Percentiles rank a stretch among this genome's conserved stretches.
phyloP scores from a whole-genome alignment of 2,888 invertebrate species.

The Liopterus haemorrhoidalis region DNA sequence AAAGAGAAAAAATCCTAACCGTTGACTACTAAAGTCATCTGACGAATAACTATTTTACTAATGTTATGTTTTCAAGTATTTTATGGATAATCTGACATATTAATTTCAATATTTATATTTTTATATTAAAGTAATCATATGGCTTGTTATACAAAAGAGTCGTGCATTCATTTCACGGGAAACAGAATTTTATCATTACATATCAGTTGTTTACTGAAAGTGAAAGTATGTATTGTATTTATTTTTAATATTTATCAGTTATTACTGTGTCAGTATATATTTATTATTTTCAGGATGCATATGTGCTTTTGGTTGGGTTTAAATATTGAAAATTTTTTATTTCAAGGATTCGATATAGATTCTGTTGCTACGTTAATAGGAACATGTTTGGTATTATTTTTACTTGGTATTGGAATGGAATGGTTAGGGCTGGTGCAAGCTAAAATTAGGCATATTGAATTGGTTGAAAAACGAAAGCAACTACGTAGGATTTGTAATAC shows the following conservation, averaged over 20 bases:
- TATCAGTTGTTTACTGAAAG: not conserved
- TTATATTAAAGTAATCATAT: too few species aligned
- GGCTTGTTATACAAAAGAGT: too few species aligned
- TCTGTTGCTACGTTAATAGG: conserved; percentile 51
- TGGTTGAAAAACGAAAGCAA: conserved; percentile 41
- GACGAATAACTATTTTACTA: conserved; percentile 8
- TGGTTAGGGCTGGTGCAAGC: conserved; percentile 49
- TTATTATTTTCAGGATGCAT: conserved; percentile 47
- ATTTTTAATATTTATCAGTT: too few species aligned
- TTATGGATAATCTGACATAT: not conserved
- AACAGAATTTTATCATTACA: not conserved
- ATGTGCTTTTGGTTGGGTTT: conserved; percentile 64
- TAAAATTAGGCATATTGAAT: conserved; percentile 43
- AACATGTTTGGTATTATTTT: conserved; percentile 55
- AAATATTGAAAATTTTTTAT: conserved; percentile 57
- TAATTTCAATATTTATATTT: conserved; percentile 2
- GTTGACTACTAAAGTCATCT: conserved; percentile 18
- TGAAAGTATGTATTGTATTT: conserved; percentile 1
- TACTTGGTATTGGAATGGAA: conserved; percentile 58
- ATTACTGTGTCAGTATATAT: not conserved
- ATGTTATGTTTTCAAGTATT: not conserved
- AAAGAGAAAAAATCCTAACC: conserved; percentile 22
- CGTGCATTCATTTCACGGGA: too few species aligned
- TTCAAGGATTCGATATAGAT: conserved; percentile 55
- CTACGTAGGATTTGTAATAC: conserved; percentile 41